Base-by-base conservation (phyloP, 2,888 invertebrate genomes). In the Agrotis ipsilon region DNA sequence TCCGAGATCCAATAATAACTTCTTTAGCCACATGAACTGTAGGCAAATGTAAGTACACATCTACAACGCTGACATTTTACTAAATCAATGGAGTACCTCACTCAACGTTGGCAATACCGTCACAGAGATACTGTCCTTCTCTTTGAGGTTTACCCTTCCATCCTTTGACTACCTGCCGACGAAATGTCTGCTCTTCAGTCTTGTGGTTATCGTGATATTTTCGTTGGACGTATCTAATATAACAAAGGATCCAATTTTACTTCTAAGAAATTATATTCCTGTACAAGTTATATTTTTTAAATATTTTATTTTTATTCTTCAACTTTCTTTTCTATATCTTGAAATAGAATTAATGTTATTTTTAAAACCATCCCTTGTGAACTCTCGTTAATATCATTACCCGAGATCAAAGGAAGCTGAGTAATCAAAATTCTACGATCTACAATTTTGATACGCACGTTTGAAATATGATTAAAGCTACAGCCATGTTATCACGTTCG, bases 51-150 rank as follows among this genome's bases (percentile, higher is more conserved):
- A 46, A 19, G 6, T 57, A 52, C 13, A 27, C 24, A 49, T 16
- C 51, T 43, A 62, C 11, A 49, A 54, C 9, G 46, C 32, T 58
- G 48, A 67, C 67, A 67, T 65, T 64, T n/a, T 46, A 73, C 48
- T 70, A 51, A 77, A 80, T 74, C 81, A 80, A 83, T 72, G 57
- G 49, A 63, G 54, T 68, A 83, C 66, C 84, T 80, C 69, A 69
- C 83, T 80, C 68, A 67, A 72, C 60, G 59, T 68, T 70, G 19
- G 51, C 69, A 73, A 69, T 68, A 64, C 52, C 69, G 61, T 67
- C 59, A 45, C 60, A 61, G 54, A 72, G 84, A 72, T 78, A 81
- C 65, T 74, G 81, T 77, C 82, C 49, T 63, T 55, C 58, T 68
- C 72, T 76, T 72, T 70, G 72, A 78, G 68, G 57, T 72, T 71